phyloP scores from a whole-genome alignment of 2,888 invertebrate genomes.

The Rhaphigaster nebulosa region DNA sequence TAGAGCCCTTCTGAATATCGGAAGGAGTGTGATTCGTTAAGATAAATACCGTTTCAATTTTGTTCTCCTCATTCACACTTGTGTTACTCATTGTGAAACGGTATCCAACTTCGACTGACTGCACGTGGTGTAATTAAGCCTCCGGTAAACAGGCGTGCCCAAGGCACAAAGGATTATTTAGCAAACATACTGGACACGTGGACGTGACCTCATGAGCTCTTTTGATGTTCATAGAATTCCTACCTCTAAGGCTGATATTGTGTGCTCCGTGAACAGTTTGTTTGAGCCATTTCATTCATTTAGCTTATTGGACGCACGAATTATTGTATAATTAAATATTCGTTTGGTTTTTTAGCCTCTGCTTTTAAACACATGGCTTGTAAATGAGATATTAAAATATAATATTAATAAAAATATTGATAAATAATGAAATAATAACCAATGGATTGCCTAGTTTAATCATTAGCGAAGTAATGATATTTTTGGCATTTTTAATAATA shows the following conservation, averaged over 20 bases:
- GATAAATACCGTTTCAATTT: no score
- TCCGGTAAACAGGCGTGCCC: background rate
- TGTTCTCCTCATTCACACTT: no score
- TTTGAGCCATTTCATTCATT: background rate
- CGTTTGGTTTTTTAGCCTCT: no score
- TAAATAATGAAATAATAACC: no score
- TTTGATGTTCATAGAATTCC: background rate
- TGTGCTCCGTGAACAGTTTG: background rate
- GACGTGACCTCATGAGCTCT: background rate
- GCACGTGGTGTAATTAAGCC: background rate
- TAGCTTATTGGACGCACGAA: background rate
- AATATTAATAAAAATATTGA: no score
- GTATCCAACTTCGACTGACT: rapidly evolving
- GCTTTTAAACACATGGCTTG: no score
- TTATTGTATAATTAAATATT: background rate
- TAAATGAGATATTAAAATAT: no score
- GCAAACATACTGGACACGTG: background rate
- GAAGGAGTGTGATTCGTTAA: no score
- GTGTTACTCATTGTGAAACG: background rate
- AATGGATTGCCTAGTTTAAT: no score
- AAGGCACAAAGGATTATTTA: background rate
- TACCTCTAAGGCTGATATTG: background rate
- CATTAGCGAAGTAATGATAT: no score
- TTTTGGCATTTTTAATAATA: no score
- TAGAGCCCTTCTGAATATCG: background rate